Percentiles rank a stretch among this genome's conserved stretches.
phyloP scores from a whole-genome alignment of 1,140 invertebrate species.

The Reticulitermes speratus region DNA sequence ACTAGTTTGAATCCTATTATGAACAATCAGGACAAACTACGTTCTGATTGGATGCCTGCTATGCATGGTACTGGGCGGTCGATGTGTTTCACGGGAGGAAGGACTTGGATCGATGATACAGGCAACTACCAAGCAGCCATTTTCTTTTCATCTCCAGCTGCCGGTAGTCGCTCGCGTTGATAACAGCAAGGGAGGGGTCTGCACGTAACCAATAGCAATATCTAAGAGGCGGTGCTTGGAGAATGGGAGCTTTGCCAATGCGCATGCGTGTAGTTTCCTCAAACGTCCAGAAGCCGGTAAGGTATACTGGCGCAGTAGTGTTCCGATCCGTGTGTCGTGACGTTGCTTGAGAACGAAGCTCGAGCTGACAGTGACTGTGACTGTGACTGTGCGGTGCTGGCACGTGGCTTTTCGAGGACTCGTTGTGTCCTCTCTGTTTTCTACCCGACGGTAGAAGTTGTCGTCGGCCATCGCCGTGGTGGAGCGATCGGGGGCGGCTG shows the following conservation, averaged over 20 bases:
- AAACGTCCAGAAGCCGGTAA: not conserved
- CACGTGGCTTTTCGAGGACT: not conserved
- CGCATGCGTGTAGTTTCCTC: constrained; percentile 6
- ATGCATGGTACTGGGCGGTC: not conserved
- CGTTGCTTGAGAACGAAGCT: not conserved
- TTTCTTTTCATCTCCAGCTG: constrained; percentile 27
- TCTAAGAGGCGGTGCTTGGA: constrained; percentile 36
- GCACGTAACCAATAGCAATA: constrained; percentile 44
- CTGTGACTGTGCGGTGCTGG: not conserved
- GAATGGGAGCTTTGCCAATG: not conserved
- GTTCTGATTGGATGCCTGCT: not conserved
- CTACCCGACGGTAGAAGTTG: not conserved
- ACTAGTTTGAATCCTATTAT: not conserved
- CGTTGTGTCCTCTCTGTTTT: not conserved
- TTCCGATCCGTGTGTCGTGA: not conserved
- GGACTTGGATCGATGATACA: not conserved
- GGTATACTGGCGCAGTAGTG: constrained; percentile 21
- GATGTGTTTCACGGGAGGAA: not conserved
- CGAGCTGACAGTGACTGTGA: not conserved
- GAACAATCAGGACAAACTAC: not conserved
- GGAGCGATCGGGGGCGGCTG: constrained; percentile 24
- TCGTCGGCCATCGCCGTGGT: not conserved
- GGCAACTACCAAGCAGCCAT: constrained; percentile 14
- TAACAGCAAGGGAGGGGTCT: constrained; percentile 35
- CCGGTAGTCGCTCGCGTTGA: constrained; percentile 40